Evolutionary conservation across 1,140 invertebrate genomes (phyloP).

Genomic region (Hypsibius dujardini): DNA sequence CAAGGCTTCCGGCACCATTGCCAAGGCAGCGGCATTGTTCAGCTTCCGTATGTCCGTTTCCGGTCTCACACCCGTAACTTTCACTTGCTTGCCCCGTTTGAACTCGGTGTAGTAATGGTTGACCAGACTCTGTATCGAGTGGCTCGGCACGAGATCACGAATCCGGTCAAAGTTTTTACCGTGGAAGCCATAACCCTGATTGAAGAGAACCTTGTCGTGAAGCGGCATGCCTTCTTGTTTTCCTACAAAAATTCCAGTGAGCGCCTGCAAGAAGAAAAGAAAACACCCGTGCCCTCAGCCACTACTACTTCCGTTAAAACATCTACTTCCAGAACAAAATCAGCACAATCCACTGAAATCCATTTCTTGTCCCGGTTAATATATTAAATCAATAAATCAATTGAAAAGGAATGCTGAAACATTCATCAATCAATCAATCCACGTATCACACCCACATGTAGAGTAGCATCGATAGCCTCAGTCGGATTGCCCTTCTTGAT

Average conservation of each 20-base stretch:
- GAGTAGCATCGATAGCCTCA: no score
- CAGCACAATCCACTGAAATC: no score
- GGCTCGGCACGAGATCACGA: constrained; percentile 2
- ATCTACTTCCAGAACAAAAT: no score
- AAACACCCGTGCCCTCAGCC: no score
- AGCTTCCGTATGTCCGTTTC: constrained; percentile 3
- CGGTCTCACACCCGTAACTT: neutral
- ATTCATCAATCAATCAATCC: no score
- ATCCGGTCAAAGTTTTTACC: constrained; percentile 15
- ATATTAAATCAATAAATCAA: no score
- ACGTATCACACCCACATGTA: no score
- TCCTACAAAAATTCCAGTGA: neutral
- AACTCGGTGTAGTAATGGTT: constrained; percentile 16
- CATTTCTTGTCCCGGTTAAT: no score
- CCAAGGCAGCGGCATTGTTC: neutral
- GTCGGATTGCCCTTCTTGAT: neutral
- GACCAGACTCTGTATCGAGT: neutral
- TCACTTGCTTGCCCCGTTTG: neutral
- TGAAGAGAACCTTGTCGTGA: constrained; percentile 13
- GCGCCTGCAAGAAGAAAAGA: neutral
- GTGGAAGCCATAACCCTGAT: constrained; percentile 8
- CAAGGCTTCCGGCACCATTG: no score
- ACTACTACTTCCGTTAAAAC: no score
- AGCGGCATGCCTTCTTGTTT: constrained; percentile 13
- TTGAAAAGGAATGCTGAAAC: no score